Conservation (phyloP, 2,888 invertebrate genomes). For the Ennomos quercinarius region DNA sequence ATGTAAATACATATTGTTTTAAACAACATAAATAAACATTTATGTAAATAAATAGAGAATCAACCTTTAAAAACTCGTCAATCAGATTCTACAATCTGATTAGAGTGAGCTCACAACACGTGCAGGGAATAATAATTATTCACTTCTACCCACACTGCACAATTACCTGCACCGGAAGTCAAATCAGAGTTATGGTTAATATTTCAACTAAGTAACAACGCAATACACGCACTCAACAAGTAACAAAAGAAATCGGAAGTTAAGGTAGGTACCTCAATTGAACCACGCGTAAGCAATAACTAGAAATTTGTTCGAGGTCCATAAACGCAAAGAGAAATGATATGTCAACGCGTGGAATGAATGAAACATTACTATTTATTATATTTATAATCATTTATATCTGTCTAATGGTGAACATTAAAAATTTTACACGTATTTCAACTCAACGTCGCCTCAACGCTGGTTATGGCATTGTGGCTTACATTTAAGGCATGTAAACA, state of each 20-base stretch:
- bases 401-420: constrained; percentile 56
- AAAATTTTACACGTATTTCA: constrained; percentile 65
- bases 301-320: constrained; percentile 65
- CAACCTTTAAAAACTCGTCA: too few relatives aligned
- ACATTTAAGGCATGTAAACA: constrained; percentile 75
- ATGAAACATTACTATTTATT: constrained; percentile 60
- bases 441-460: constrained; percentile 51
- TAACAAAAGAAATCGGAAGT: constrained; percentile 50
- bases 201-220: constrained; percentile 5
- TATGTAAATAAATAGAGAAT: too few relatives aligned
- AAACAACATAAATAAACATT: too few relatives aligned
- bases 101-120: constrained; percentile 4
- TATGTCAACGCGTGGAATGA: constrained; percentile 58
- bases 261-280: constrained; percentile 57
- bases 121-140: constrained; percentile 11
- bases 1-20: too few relatives aligned
- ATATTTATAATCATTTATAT: constrained; percentile 64
- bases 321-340: constrained; percentile 70
- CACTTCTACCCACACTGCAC: constrained; percentile 21
- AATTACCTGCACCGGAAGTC: constrained; percentile 20
- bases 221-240: constrained; percentile 26
- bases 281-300: constrained; percentile 47
- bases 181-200: constrained; percentile 4
- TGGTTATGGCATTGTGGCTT: constrained; percentile 64
- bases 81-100: too few relatives aligned